phyloP scores from a whole-genome alignment of 2,888 invertebrate species.

The Poecilus cupreus region DNA sequence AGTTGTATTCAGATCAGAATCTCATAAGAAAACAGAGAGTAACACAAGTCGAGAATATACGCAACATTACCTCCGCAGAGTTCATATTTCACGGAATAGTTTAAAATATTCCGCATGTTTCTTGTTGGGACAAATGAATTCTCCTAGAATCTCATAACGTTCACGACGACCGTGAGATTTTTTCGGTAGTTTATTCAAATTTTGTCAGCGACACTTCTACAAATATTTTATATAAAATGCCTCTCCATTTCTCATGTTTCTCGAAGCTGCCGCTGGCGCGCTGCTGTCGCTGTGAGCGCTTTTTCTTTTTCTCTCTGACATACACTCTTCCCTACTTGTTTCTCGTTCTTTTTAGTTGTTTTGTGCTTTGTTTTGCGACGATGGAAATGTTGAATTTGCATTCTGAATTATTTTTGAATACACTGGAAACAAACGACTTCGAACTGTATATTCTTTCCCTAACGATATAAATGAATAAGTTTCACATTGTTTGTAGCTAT shows the following conservation, averaged over 20 bases:
- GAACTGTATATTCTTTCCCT: slow-evolving; percentile 1
- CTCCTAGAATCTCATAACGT: slow-evolving; percentile 55
- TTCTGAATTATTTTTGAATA: slow-evolving; percentile 48
- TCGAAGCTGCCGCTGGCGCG: neutral
- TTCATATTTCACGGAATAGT: slow-evolving; percentile 48
- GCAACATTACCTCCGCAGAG: slow-evolving; percentile 37
- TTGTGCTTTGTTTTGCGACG: slow-evolving; percentile 32
- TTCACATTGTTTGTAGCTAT: slow-evolving; percentile 24
- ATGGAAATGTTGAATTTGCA: slow-evolving; percentile 45
- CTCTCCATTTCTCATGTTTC: slow-evolving; percentile 54
- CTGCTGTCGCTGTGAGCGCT: neutral
- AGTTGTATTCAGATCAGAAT: slow-evolving; percentile 34
- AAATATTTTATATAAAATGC: slow-evolving; percentile 59
- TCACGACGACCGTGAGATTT: slow-evolving; percentile 50
- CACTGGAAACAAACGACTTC: slow-evolving; percentile 7
- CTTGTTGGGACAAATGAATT: slow-evolving; percentile 52
- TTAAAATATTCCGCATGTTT: slow-evolving; percentile 48
- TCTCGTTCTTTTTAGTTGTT: slow-evolving; percentile 1
- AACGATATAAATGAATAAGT: slow-evolving; percentile 21
- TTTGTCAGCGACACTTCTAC: slow-evolving; percentile 58
- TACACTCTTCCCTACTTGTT: neutral
- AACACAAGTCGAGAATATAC: neutral
- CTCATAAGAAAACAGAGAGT: slow-evolving; percentile 23
- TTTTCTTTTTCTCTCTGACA: slow-evolving; percentile 1
- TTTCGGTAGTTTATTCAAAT: slow-evolving; percentile 58